Conservation (phyloP, 2,888 invertebrate genomes). For the Polietes domitor region DNA sequence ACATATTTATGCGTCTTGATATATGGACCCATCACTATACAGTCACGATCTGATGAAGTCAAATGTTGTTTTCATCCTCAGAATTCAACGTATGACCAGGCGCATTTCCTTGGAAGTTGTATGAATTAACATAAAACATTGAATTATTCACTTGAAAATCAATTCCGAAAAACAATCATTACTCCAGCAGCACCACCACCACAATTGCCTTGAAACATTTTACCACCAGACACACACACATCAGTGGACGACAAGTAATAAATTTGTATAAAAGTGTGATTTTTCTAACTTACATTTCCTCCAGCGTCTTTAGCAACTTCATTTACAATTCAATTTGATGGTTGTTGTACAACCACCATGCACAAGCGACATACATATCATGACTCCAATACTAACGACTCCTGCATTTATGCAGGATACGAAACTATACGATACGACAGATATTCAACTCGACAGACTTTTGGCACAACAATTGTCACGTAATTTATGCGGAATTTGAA, state of each 20-base stretch:
- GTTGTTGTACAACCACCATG: conserved; percentile 1
- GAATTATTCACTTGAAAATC: conserved; percentile 28
- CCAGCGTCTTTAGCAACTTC: conserved; percentile 24
- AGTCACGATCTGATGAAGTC: not conserved
- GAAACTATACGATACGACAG: too few relatives aligned
- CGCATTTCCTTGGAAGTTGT: not conserved
- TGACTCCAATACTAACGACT: conserved; percentile 12
- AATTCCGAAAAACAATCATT: conserved; percentile 4
- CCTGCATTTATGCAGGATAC: not conserved
- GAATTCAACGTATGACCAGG: too few relatives aligned
- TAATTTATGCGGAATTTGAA: conserved; percentile 62
- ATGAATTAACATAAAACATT: conserved; percentile 28
- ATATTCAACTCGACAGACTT: not conserved
- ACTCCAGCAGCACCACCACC: not conserved
- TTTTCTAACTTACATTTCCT: conserved; percentile 30
- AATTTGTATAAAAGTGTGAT: conserved; percentile 35
- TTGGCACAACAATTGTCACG: conserved; percentile 57
- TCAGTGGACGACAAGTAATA: conserved; percentile 25
- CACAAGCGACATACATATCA: not conserved
- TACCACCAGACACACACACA: not conserved
- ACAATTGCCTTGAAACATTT: not conserved
- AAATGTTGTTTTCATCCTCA: not conserved
- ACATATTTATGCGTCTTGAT: conserved; percentile 6
- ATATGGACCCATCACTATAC: not conserved
- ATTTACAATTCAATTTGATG: conserved; percentile 37